Conservation (phyloP, 2,797 vertebrate genomes). For the Corythornis leucogaster region DNA sequence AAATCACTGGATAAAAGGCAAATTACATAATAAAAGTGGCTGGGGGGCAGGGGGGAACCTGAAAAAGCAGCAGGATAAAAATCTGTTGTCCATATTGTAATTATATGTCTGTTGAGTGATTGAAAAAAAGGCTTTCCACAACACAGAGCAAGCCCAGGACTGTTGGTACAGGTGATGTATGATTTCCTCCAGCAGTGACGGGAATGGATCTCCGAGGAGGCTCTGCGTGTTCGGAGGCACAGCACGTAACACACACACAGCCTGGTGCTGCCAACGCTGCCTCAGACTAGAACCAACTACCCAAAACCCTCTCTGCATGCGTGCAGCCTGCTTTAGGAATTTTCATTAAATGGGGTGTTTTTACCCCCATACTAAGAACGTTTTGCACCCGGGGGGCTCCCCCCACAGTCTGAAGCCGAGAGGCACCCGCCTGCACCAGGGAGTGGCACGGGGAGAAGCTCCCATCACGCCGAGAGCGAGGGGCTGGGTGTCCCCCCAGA, state of each 20-base stretch:
- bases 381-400: rapidly evolving
- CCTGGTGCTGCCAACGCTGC: rapidly evolving
- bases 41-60: not conserved
- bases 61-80: conserved; percentile 11
- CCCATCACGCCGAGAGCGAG: rapidly evolving
- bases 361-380: rapidly evolving
- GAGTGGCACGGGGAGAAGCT: rapidly evolving
- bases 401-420: rapidly evolving
- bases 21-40: conserved; percentile 15
- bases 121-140: not conserved
- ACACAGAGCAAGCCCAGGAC: not conserved
- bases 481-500: too few species aligned
- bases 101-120: conserved; percentile 16
- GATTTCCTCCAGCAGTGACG: not conserved
- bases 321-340: not conserved
- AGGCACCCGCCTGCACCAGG: rapidly evolving
- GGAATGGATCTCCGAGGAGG: not conserved
- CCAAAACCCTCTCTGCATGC: rapidly evolving
- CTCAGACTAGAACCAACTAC: not conserved
- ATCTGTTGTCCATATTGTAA: conserved; percentile 44
- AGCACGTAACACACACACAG: not conserved
- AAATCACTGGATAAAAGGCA: not conserved
- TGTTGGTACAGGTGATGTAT: not conserved
- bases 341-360: not conserved
- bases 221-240: not conserved